Base-by-base conservation (phyloP, 2,113 vertebrate genomes). In the Puma concolor region DNA sequence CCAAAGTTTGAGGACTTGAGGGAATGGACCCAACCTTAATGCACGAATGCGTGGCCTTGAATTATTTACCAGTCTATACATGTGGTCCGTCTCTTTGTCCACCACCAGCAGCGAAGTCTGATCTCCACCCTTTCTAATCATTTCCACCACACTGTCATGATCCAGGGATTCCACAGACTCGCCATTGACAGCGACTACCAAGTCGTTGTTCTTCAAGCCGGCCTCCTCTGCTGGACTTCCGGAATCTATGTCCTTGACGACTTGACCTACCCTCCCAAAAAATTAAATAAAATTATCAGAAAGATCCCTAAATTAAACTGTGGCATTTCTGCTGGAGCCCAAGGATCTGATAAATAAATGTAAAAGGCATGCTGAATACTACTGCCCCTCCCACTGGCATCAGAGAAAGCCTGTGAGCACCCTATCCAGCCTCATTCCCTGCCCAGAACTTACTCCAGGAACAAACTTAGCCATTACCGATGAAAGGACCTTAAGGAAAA, bases 151-250 rank as follows among this genome's bases (percentile, higher is more conserved):
- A 0, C 99, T 88, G 7, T 99, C 99, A 21, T 99, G 99, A 41
- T 98, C 98, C 29, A 98, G 98, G 48, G 85, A 44, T 9, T 99
- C 98, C 96, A 99, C 98, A 38, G 98, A 98, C 54, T 99, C 90
- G 0, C 99, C 99, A 0, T 99, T 99, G 93, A 99, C 99, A 64
- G 99, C 99, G 23, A 99, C 98, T 11, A 99, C 64, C 67, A 99
- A 98, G 96, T 99, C 99, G 36, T 98, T 98, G 41, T 99, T 98
- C 98, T 99, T 99, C 97, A 99, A 98, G 12, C 98, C 99, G 0
- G 98, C 99, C 79, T 66, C 96, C 44, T 99, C 99, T n/a, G 99
- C 99, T 52, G 99, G 99, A 94, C 99, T 99, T 63, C 97, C 99
- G 10, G 98, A 79, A 38, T 99, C 99, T 76, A 99, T 98, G 33